Evolutionary conservation across 2,888 invertebrate species (phyloP), one percentile per base, ranked within the genome.

Genomic region (Girardia tigrina): DNA sequence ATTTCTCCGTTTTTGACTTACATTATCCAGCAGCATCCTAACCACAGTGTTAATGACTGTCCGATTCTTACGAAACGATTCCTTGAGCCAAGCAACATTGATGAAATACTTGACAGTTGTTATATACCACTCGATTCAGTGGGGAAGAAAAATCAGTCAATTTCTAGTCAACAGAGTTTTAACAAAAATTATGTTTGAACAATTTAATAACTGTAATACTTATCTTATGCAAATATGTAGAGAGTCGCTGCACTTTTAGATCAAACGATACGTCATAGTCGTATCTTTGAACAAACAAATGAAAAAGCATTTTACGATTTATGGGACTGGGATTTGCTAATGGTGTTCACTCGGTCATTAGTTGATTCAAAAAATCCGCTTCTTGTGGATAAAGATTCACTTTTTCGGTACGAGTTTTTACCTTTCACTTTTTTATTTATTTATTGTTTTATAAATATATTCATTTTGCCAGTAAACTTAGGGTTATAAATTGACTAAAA

Each of bases 271-370:
- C 4, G 71, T 2, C n/a, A 71, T 14, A 28, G 28, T 14, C 16
- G 27, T 6, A 29, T 71, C 27, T 29, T 71, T 29, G 28, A 27
- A 29, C 2, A 16, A 26, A 20, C 14, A 2, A 71, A 27, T 71
- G 23, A 29, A 14, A 71, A 71, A 6, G 23, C 4, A 2, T 29
- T 71, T 28, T 28, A 71, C 26, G 29, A 71, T 71, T 29, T 20
- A 29, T 71, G 71, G 71, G 23, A 71, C 23, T 71, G 71, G 71
- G 23, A 71, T 28, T 29, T 71, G 23, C 71, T 71, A n/a, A 29
- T 71, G 28, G 28, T 27, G 14, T 71, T 71, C 23, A 2, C 8
- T 28, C 28, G 71, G 23, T 28, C 28, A 29, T 71, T 71, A 71
- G 71, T 23, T n/a, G 29, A 71, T 6, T 12, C 29, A 2, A 71